Evolutionary conservation across 2,113 vertebrate genomes (phyloP).

Genomic region (Phycodurus eques): DNA sequence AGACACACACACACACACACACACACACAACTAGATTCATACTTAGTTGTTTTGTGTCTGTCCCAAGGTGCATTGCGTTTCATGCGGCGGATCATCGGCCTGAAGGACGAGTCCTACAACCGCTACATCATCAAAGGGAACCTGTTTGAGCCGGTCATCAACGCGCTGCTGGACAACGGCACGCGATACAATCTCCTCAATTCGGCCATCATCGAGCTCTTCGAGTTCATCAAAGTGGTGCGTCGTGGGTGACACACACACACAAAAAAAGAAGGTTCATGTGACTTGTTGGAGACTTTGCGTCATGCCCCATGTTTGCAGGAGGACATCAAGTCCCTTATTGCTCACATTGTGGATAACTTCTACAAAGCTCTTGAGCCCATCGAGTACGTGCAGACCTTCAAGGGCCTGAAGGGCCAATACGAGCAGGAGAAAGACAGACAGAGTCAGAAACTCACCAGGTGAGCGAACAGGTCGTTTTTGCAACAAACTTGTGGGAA

Average conservation of each 20-base stretch:
- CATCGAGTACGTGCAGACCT: conserved; percentile 98
- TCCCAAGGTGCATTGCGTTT: conserved; percentile 91
- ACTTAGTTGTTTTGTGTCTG: conserved; percentile 18
- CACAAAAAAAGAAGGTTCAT: not conserved
- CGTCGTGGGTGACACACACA: conserved; percentile 34
- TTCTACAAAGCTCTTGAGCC: conserved; percentile 98
- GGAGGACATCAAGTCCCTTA: conserved; percentile 98
- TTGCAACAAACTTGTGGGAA: not conserved
- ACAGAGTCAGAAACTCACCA: conserved; percentile 92
- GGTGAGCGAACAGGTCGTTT: conserved; percentile 64
- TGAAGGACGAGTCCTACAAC: conserved; percentile 99
- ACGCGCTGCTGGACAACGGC: conserved; percentile 95
- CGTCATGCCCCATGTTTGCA: conserved; percentile 49
- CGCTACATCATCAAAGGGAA: conserved; percentile 98
- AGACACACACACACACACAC: not conserved
- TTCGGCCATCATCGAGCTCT: conserved; percentile 95
- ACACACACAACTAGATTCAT: not conserved
- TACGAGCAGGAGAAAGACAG: conserved; percentile 97
- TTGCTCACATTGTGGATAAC: conserved; percentile 97
- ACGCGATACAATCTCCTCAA: conserved; percentile 97
- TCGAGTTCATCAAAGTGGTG: conserved; percentile 99
- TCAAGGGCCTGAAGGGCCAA: conserved; percentile 94
- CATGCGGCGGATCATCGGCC: conserved; percentile 96
- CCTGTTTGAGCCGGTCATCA: conserved; percentile 97
- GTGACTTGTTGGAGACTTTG: not conserved